phyloP scores from a whole-genome alignment of 2,888 invertebrate species.

The Lasioglossum leucozonium region DNA sequence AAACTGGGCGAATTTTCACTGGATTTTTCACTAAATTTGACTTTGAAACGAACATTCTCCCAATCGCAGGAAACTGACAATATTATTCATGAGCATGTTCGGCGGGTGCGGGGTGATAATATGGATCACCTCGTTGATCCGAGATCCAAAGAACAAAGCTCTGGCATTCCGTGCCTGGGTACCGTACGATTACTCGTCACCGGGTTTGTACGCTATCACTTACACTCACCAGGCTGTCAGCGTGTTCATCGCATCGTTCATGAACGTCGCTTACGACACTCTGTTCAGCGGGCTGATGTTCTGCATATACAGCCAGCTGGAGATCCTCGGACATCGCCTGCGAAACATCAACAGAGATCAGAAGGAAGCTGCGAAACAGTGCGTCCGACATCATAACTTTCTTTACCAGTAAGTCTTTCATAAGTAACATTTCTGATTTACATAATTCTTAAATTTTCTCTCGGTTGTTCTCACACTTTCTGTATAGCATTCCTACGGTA shows the following conservation, averaged over 20 bases:
- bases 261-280: constrained; percentile 69
- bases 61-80: constrained; percentile 38
- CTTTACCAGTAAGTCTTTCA: constrained; percentile 48
- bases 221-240: constrained; percentile 51
- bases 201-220: constrained; percentile 31
- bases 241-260: constrained; percentile 7
- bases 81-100: constrained; percentile 27
- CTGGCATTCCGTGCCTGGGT: constrained; percentile 54
- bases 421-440: no score
- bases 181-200: constrained; percentile 59
- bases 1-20: neutral
- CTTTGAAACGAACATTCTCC: neutral
- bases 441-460: no score
- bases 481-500: no score
- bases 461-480: no score
- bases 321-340: constrained; percentile 61
- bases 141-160: constrained; percentile 11
- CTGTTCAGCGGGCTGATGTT: constrained; percentile 66
- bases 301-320: constrained; percentile 70
- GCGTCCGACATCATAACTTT: constrained; percentile 45
- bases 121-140: constrained; percentile 25
- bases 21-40: neutral
- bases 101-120: neutral
- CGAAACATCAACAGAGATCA: constrained; percentile 6
- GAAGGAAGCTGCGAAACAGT: constrained; percentile 13